phyloP scores from a whole-genome alignment of 2,797 vertebrate species.

The Microctenopoma stevenorrisi region DNA sequence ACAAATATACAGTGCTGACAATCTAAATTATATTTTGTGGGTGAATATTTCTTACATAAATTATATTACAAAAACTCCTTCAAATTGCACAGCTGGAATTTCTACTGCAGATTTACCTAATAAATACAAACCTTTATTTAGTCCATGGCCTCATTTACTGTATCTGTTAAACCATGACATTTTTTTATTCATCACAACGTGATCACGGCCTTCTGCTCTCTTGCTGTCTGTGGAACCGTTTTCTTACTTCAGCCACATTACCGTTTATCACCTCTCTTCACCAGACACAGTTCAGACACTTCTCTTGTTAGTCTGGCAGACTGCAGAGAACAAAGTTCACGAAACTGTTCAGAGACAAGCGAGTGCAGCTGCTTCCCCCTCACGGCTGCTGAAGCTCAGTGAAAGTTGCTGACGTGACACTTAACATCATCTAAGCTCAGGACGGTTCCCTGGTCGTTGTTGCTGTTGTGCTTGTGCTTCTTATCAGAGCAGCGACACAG shows the following conservation, averaged over 20 bases:
- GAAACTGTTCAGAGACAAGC: conserved; percentile 16
- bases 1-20: conserved; percentile 10
- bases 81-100: conserved; percentile 30
- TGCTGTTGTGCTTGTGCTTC: conserved; percentile 91
- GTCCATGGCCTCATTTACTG: conserved; percentile 33
- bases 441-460: conserved; percentile 90
- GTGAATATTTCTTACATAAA: conserved; percentile 5
- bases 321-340: conserved; percentile 40
- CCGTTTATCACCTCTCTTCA: not conserved
- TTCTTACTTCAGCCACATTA: conserved; percentile 9
- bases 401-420: conserved; percentile 93
- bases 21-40: not conserved
- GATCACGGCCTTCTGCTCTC: conserved; percentile 29
- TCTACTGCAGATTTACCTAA: conserved; percentile 46
- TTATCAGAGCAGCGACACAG: conserved; percentile 91
- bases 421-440: conserved; percentile 97
- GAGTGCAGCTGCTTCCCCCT: conserved; percentile 14
- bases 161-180: conserved; percentile 54
- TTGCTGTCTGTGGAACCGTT: conserved; percentile 15
- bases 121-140: conserved; percentile 25
- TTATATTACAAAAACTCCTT: conserved; percentile 29
- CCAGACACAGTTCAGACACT: conserved; percentile 47
- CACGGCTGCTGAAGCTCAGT: conserved; percentile 58
- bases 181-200: conserved; percentile 29
- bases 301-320: conserved; percentile 25